Percentiles rank a stretch among this genome's conserved stretches.
These are phyloP conservation scores for Tetramorium bicarinatum DNA, from an alignment of 2,888 invertebrate genomes.

Conservation along the genomic window DNA sequence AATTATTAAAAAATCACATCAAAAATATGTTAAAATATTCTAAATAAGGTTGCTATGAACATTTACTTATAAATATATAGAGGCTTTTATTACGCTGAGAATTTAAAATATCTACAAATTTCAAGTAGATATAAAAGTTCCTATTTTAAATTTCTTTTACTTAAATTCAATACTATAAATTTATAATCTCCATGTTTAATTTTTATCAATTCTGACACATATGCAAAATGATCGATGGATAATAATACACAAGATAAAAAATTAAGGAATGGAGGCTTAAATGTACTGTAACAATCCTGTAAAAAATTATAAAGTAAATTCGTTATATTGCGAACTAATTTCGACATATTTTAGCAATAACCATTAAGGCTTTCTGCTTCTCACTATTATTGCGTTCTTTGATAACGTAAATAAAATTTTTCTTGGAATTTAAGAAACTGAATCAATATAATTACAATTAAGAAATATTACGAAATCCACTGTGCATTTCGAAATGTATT, in stretches of 20 bases:
- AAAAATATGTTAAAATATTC: background rate
- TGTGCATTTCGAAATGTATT: background rate
- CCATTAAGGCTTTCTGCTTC: background rate
- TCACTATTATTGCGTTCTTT: background rate
- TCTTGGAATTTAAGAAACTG: background rate
- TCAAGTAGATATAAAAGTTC: background rate
- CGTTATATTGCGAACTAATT: conserved; percentile 9
- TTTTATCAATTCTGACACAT: background rate
- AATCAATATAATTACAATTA: background rate
- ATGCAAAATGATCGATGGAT: background rate
- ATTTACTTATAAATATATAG: background rate
- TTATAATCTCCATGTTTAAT: background rate
- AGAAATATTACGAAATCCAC: background rate
- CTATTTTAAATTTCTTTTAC: background rate
- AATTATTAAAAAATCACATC: background rate
- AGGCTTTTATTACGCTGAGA: background rate
- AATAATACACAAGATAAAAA: conserved; percentile 26
- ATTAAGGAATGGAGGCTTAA: conserved; percentile 71
- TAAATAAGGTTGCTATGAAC: background rate
- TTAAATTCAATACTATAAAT: background rate
- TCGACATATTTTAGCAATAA: background rate
- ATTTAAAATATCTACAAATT: conserved; percentile 3
- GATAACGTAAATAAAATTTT: background rate
- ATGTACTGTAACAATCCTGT: conserved; percentile 54
- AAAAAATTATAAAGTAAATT: conserved; percentile 70